Conservation (phyloP, 2,113 vertebrate species). For the Scophthalmus maximus region DNA sequence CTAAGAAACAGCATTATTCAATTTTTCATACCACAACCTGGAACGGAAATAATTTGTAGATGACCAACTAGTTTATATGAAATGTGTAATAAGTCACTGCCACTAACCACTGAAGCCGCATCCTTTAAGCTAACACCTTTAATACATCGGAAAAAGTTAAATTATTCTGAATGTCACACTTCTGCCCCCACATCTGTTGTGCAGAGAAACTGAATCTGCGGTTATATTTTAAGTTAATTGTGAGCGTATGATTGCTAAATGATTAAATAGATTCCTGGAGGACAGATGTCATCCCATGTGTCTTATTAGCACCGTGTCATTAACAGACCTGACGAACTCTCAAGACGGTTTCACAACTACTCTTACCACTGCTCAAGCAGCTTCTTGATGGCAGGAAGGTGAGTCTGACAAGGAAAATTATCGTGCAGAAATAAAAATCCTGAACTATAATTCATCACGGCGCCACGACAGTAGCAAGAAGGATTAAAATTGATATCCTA, state of each 20-base stretch:
- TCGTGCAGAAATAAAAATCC: background rate
- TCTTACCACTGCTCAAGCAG: background rate
- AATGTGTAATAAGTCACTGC: no score
- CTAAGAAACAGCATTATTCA: no score
- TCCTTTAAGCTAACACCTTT: no score
- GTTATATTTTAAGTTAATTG: conserved; percentile 3
- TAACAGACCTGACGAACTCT: background rate
- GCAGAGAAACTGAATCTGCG: background rate
- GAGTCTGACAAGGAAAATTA: background rate
- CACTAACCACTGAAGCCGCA: no score
- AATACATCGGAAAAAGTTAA: conserved; percentile 47
- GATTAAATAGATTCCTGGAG: background rate
- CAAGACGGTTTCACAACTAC: background rate
- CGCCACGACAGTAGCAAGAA: conserved; percentile 14
- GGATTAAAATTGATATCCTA: conserved; percentile 21
- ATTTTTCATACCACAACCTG: no score
- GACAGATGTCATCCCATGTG: conserved; percentile 12
- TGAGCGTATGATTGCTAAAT: background rate
- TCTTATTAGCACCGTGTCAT: conserved; percentile 13
- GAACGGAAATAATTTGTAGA: no score
- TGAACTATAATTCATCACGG: background rate
- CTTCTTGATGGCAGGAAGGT: background rate
- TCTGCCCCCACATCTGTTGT: conserved; percentile 44
- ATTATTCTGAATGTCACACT: conserved; percentile 51
- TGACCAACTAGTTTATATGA: no score